A percentile compares a stretch with the other conserved stretches of the same genome.
Conservation (phyloP, 92 coral and sea anemone genomes). For the Porites lobata region DNA sequence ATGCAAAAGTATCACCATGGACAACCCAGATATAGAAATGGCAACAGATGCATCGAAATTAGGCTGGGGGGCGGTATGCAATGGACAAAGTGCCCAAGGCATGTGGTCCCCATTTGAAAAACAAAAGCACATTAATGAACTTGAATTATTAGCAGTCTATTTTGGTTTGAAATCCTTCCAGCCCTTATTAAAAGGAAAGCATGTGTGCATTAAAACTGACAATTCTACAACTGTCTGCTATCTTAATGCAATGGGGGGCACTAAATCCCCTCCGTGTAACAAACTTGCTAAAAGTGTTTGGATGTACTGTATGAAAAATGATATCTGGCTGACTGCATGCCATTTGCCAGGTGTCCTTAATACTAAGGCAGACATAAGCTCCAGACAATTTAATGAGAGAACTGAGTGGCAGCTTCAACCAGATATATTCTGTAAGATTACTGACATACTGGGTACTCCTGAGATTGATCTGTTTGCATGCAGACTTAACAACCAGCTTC, state of each 20-base stretch:
- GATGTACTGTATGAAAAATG: slow-evolving; percentile 36
- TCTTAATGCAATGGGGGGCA: slow-evolving; percentile 50
- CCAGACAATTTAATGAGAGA: slow-evolving; percentile 56
- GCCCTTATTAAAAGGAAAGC: background rate
- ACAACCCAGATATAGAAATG: slow-evolving; percentile 25
- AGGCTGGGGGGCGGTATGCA: slow-evolving; percentile 61
- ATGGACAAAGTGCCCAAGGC: slow-evolving; percentile 38
- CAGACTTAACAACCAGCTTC: slow-evolving; percentile 37
- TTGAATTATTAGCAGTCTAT: background rate
- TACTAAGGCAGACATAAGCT: slow-evolving; percentile 30
- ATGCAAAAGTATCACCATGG: slow-evolving; percentile 31
- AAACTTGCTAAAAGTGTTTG: slow-evolving; percentile 28
- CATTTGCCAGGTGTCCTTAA: too few species aligned
- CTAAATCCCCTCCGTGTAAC: slow-evolving; percentile 44
- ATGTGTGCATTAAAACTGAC: slow-evolving; percentile 39
- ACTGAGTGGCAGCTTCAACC: slow-evolving; percentile 62
- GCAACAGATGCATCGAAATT: slow-evolving; percentile 62
- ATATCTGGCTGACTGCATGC: slow-evolving; percentile 35
- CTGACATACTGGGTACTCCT: slow-evolving; percentile 28
- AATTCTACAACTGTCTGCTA: slow-evolving; percentile 57
- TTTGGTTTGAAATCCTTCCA: background rate
- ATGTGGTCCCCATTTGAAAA: slow-evolving; percentile 45
- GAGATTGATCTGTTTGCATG: slow-evolving; percentile 45
- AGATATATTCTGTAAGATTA: slow-evolving; percentile 32
- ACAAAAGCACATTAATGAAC: slow-evolving; percentile 5